Base-by-base conservation (phyloP, 2,888 invertebrate species). In the Caenorhabditis zanzibari region DNA sequence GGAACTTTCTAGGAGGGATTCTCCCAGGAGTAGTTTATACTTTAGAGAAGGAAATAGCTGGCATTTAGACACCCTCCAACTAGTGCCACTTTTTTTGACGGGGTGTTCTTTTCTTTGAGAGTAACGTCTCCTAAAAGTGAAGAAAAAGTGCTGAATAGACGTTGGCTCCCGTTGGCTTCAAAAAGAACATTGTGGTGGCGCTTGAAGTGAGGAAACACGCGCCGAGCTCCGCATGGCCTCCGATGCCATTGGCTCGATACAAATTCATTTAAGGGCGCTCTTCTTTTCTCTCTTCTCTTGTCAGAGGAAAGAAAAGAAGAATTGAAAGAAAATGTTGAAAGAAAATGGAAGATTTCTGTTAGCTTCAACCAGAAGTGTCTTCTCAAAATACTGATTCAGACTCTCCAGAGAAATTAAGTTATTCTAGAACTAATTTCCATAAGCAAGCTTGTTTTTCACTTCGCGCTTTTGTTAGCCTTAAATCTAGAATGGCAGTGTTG, bases 191-290 rank as follows among this genome's bases (percentile, higher is more conserved):
- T 76, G 68, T 68, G 68, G 52, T 41, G 59, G 59, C 44, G 59
- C 76, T 61, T 22, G 52, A 52, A 71, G 71, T 47, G 69, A 71
- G 63, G 68, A 68, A 69, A 68, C 41, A 38, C 49, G 52, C 49
- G 76, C 68, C 68, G 52, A 68, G 54, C 38, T 4, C 54, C 54
- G 69, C 61, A 68, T 59, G 52, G 54, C 47, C 59, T 24, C 54
- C 58, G 68, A 69, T 69, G 76, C 49, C 76, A 68, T 64, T 61
- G 68, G 76, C 59, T 69, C 69, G 61, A 77, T 69, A 77, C 77
- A 77, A 77, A 69, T 77, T 69, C 69, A 77, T 77, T 77, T 77
- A 71, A 54, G 54, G 69, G 63, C 69, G 52, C 54, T 68, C 68
- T 54, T 68, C 68, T 54, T 68, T 68, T 68, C 68, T 68, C 77